A percentile compares a stretch with the other conserved stretches of the same genome.
phyloP scores from a whole-genome alignment of 2,797 vertebrate species.

The Poeciliopsis paucimaculata region DNA sequence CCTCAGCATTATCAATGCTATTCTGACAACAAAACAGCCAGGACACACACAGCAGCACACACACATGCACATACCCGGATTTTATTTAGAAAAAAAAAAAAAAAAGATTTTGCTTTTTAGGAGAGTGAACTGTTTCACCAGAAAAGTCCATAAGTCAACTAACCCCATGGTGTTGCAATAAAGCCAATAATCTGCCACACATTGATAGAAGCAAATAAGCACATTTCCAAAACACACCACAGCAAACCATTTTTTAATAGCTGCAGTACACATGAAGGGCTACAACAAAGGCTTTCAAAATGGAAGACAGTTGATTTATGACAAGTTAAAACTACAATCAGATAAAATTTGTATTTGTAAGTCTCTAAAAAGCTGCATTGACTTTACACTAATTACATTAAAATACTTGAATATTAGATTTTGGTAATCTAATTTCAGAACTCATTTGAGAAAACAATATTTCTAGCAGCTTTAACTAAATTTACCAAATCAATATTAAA shows the following conservation, averaged over 20 bases:
- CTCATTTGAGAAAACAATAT: neutral
- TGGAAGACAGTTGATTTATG: neutral
- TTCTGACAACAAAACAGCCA: slow-evolving; percentile 73
- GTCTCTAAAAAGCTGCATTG: neutral
- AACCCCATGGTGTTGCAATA: slow-evolving; percentile 45
- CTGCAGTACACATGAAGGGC: neutral
- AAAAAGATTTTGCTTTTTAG: slow-evolving; percentile 41
- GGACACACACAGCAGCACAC: slow-evolving; percentile 30
- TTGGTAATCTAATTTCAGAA: neutral
- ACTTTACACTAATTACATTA: slow-evolving; percentile 1
- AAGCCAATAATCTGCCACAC: slow-evolving; percentile 33
- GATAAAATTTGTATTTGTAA: neutral
- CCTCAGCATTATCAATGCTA: slow-evolving; percentile 76
- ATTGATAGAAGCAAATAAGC: slow-evolving; percentile 34
- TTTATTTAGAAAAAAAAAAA: slow-evolving; percentile 5
- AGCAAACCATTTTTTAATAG: slow-evolving; percentile 18
- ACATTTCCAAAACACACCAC: slow-evolving; percentile 36
- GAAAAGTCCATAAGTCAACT: slow-evolving; percentile 53
- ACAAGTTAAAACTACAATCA: neutral
- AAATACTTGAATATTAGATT: neutral
- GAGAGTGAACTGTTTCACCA: slow-evolving; percentile 17
- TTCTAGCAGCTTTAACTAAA: neutral
- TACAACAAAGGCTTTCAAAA: neutral
- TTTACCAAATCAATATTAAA: neutral
- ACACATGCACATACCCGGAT: slow-evolving; percentile 43